Conservation (phyloP, 2,888 invertebrate genomes). For the Anthophora plumipes region DNA sequence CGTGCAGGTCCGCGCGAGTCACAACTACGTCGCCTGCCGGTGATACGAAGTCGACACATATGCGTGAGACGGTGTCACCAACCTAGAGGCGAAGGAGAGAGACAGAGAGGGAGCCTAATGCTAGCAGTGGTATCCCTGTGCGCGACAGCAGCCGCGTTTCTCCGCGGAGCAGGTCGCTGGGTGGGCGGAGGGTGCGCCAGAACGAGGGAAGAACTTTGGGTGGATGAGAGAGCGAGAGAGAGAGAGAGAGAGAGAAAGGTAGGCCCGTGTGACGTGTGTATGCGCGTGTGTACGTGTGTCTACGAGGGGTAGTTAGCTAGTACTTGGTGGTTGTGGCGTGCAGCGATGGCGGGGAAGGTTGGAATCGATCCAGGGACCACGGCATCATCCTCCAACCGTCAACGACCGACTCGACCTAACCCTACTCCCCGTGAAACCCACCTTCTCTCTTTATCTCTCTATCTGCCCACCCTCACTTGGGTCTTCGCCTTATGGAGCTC, state of each 20-base stretch:
- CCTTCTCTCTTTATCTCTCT: conserved; percentile 8
- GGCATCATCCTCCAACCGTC: conserved; percentile 78
- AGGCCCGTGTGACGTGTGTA: background rate
- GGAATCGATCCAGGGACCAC: conserved; percentile 78
- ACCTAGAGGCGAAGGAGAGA: background rate
- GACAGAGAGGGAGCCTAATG: background rate
- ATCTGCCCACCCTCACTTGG: background rate
- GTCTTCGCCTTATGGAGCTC: conserved; percentile 57
- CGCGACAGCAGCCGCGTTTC: conserved; percentile 4
- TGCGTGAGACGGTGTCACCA: too few relatives aligned
- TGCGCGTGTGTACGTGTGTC: conserved; percentile 1
- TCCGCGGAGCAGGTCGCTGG: background rate
- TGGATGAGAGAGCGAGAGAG: background rate
- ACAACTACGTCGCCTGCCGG: too few relatives aligned
- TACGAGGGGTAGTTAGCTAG: conserved; percentile 71
- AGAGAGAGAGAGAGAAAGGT: background rate
- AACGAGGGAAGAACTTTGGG: background rate
- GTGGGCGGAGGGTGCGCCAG: background rate
- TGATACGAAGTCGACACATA: too few relatives aligned
- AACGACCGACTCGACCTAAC: conserved; percentile 69
- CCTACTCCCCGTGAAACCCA: conserved; percentile 26
- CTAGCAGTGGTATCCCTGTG: background rate
- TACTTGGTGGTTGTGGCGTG: conserved; percentile 70
- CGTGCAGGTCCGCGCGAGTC: too few relatives aligned
- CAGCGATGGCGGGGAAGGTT: conserved; percentile 58